These are phyloP conservation scores for Spinibarbus caldwelli DNA, from an alignment of 2,797 vertebrate genomes.

Conservation along the genomic window DNA sequence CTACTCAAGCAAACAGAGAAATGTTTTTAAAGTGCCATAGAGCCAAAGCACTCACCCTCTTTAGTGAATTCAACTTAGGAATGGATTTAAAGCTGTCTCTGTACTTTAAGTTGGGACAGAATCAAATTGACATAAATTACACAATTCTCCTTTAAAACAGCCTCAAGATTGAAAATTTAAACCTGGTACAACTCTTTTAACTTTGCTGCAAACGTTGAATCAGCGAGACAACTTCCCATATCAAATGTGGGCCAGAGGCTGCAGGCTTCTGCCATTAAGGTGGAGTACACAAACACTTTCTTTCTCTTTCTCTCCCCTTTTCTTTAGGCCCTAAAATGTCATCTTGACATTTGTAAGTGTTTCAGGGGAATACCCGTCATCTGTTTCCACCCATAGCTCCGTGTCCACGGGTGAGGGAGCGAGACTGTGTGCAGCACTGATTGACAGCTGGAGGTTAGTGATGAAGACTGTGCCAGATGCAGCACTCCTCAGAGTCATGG, in stretches of 20 bases:
- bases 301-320: background rate
- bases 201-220: background rate
- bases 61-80: background rate
- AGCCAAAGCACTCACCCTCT: background rate
- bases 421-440: constrained; percentile 5
- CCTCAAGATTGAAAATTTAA: background rate
- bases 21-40: background rate
- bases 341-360: constrained; percentile 44
- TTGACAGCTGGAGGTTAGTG: constrained; percentile 34
- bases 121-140: background rate
- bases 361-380: constrained; percentile 28
- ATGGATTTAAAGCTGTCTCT: background rate
- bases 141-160: background rate
- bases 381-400: background rate
- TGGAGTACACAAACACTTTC: constrained; percentile 13
- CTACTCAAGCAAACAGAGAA: background rate
- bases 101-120: background rate
- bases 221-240: background rate
- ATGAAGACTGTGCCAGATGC: constrained; percentile 1
- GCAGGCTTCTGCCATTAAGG: constrained; percentile 29
- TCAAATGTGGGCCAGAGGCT: constrained; percentile 24
- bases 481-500: background rate
- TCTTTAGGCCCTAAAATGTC: constrained; percentile 41
- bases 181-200: background rate
- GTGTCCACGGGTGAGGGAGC: background rate